A percentile compares a stretch with the other conserved stretches of the same genome.
Evolutionary conservation across 2,113 vertebrate species (phyloP).

Genomic region (Patagioenas fasciata): DNA sequence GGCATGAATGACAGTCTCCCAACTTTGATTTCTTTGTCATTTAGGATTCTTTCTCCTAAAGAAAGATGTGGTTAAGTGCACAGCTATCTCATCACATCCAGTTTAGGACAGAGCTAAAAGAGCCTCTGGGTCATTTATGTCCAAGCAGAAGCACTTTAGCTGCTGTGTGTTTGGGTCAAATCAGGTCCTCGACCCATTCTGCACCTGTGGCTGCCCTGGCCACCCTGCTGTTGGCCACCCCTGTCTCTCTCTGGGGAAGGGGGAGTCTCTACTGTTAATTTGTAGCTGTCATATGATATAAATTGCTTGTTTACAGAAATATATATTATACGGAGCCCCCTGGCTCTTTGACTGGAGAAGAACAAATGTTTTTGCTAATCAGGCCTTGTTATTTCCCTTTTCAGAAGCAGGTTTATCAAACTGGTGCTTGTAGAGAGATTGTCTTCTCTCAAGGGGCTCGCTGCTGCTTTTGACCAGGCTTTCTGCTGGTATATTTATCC

Average conservation of each 20-base stretch:
- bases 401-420: neutral
- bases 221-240: neutral
- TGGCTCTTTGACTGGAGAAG: neutral
- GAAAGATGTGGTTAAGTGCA: slow-evolving; percentile 76
- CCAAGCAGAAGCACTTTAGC: slow-evolving; percentile 81
- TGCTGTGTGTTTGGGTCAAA: neutral
- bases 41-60: slow-evolving; percentile 87
- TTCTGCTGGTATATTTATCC: neutral
- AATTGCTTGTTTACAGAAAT: neutral
- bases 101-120: slow-evolving; percentile 84
- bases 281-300: neutral
- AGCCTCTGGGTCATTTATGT: slow-evolving; percentile 86
- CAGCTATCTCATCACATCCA: slow-evolving; percentile 74
- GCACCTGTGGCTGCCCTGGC: neutral
- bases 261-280: neutral
- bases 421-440: neutral
- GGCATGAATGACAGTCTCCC: slow-evolving; percentile 84
- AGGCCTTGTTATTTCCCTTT: neutral
- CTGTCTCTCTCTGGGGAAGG: neutral
- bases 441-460: neutral
- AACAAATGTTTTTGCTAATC: neutral
- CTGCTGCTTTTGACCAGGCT: neutral
- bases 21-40: slow-evolving; percentile 80
- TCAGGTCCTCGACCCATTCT: neutral
- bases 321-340: neutral